Evolutionary conservation across 2,113 vertebrate species (phyloP), one percentile per base, ranked within the genome.

Genomic region (Stomatorhinus ivindoensis): DNA sequence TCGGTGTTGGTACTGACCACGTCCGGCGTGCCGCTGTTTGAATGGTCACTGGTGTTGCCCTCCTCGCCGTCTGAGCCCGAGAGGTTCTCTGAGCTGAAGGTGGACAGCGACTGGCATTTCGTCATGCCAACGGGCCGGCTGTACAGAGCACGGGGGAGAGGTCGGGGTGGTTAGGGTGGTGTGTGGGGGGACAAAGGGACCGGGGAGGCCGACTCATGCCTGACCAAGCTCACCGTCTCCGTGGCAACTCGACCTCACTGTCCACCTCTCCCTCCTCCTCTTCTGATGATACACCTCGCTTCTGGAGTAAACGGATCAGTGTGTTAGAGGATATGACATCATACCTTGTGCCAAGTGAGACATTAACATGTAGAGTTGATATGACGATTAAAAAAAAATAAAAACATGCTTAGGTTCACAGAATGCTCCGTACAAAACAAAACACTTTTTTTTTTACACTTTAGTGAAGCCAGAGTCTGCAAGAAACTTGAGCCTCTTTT

Each of bases 251-350:
- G 82, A 97, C 96, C 91, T 98, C 97, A 90, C 97, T 98, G 94
- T 98, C 97, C 31, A 98, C 97, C 80, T 98, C 97, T 31, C 97
- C 97, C 88, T 98, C 97, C 89, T 98, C 97, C 89, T 98, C 97
- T 90, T 98, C 97, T 44, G 97, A 98, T 0, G 97, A 98, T 89
- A 97, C 93, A 0, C 97, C 97, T 69, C 97, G 96, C 91, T 97
- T 97, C 97, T 98, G 91, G 69, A 91, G 61, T 88, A 51, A 15
- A 88, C 48, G 24, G 19, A 58, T 5, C 84, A 10, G 65, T 27
- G 80, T 13, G 15, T 58, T 61, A 89, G 50, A 85, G 73, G 73
- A 80, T 42, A 80, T 80, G 73, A 42, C 73, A 80, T 80, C 73
- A 80, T 42, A 2, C 73, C 4, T 8, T 11, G 11, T 80, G n/a